Base-by-base conservation (phyloP, 2,113 vertebrate species). In the Percina caprodes region DNA sequence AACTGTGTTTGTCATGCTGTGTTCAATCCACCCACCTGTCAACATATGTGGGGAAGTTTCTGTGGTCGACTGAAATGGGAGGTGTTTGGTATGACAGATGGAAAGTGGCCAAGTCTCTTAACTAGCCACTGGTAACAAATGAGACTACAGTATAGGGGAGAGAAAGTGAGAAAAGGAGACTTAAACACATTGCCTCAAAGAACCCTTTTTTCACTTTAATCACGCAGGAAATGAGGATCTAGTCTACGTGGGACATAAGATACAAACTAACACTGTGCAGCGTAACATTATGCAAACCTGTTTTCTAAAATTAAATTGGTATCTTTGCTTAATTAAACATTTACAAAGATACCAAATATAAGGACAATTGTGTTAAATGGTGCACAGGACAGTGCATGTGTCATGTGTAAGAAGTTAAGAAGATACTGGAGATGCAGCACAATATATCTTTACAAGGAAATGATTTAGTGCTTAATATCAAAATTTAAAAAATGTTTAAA, bases 31-130 rank as follows among this genome's bases (percentile, higher is more conserved):
- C 68, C 52, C 55, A 78, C 60, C 23, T 82, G 72, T 73, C 58
- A 66, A 19, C 24, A 68, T 49, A 15, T 2, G 1, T 48, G 69
- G 61, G 77, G 74, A 62, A 16, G 23, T 63, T 69, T 77, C 67
- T 73, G 65, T 52, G 62, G 72, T 66, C 18, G 42, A 54, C 19
- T 52, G 63, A 69, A 26, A 62, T 45, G 49, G 69, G 65, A 80
- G 49, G 54, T 21, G 65, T 69, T 52, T 24, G 1, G 24, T 75
- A 18, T 68, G 80, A 75, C 80, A 58, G 26, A 52, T 67, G 66
- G 74, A 81, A 68, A 54, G 52, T 2, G 16, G 59, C 74, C 65
- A 79, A 59, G 60, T 65, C 54, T 62, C 33, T 66, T 74, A 26
- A 73, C 78, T 0, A 23, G 33, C 14, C 15, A 52, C 19, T 49